phyloP scores from a whole-genome alignment of 2,113 vertebrate genomes.

The Hassar affinis region DNA sequence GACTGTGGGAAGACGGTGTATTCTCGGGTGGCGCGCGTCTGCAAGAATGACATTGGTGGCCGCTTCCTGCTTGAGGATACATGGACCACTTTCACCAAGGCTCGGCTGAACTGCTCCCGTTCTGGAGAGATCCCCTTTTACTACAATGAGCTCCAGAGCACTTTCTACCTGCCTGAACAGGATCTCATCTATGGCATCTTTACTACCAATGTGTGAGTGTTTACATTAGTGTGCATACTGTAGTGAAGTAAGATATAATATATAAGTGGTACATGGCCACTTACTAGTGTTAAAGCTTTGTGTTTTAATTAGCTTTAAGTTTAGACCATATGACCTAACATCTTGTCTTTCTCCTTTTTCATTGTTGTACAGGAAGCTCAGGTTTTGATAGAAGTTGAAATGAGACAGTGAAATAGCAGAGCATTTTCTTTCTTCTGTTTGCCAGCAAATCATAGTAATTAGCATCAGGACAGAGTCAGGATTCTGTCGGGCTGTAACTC shows the following conservation, averaged over 20 bases:
- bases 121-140: conserved; percentile 88
- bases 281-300: neutral
- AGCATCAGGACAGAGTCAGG: neutral
- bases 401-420: neutral
- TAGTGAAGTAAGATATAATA: neutral
- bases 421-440: neutral
- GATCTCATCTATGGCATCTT: conserved; percentile 88
- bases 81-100: conserved; percentile 90
- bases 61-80: conserved; percentile 89
- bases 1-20: conserved; percentile 87
- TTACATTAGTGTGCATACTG: too few species aligned
- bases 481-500: neutral
- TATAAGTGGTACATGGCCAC: neutral
- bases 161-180: conserved; percentile 85
- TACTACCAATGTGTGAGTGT: conserved; percentile 86
- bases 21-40: conserved; percentile 85
- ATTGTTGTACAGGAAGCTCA: neutral
- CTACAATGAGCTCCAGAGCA: conserved; percentile 88
- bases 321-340: neutral
- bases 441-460: neutral
- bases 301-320: neutral
- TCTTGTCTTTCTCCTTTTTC: neutral
- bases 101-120: conserved; percentile 85
- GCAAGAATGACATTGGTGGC: conserved; percentile 86
- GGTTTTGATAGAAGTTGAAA: neutral